phyloP scores from a whole-genome alignment of 2,113 vertebrate genomes.

The Alligator sinensis region DNA sequence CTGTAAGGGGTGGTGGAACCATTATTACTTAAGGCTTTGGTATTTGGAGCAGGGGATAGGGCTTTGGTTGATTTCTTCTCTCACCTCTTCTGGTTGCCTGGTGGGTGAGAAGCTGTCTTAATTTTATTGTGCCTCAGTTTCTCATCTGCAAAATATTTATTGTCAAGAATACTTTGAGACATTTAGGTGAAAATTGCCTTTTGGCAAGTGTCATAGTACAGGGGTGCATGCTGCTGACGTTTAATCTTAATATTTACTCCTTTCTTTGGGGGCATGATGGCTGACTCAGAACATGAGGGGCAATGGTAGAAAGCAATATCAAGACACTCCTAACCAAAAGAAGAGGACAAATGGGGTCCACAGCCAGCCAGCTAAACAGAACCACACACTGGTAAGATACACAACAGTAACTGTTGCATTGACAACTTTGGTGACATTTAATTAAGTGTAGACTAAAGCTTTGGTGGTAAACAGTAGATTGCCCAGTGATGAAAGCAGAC shows the following conservation, averaged over 20 bases:
- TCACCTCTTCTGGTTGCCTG: neutral
- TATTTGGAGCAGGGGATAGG: neutral
- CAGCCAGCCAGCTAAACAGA: slow-evolving; percentile 79
- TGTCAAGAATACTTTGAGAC: neutral
- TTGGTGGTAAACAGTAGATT: neutral
- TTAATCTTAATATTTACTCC: slow-evolving; percentile 26
- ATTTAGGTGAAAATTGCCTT: neutral
- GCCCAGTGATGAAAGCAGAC: neutral
- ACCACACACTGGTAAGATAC: slow-evolving; percentile 76
- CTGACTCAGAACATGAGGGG: slow-evolving; percentile 83
- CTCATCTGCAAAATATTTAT: neutral
- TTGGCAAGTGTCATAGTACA: neutral
- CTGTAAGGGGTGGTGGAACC: neutral
- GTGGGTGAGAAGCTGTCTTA: neutral
- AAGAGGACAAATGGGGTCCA: slow-evolving; percentile 84
- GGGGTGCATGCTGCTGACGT: neutral
- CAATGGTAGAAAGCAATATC: slow-evolving; percentile 88
- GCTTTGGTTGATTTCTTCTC: neutral
- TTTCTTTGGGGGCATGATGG: slow-evolving; percentile 39
- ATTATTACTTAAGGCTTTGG: neutral
- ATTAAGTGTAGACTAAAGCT: neutral
- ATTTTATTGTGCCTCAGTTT: neutral
- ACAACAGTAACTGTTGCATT: neutral
- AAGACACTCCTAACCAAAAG: slow-evolving; percentile 87
- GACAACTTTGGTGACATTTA: neutral